These are phyloP conservation scores for Tromatobia lineatoria DNA, from an alignment of 2,888 invertebrate genomes.

Conservation along the genomic window DNA sequence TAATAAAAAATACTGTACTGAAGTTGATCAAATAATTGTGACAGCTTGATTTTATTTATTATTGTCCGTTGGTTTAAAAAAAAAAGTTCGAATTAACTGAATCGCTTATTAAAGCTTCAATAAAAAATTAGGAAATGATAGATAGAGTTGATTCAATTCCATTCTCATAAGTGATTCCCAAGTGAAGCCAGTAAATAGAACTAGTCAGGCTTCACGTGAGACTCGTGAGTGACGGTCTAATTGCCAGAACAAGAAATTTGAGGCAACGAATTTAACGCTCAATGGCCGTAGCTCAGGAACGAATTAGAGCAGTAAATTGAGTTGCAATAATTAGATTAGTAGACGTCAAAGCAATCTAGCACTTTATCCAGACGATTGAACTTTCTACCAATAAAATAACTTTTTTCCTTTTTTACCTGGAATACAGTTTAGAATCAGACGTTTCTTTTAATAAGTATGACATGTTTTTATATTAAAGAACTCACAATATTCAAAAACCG, in stretches of 20 bases:
- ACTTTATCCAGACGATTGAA: background rate
- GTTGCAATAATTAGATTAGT: background rate
- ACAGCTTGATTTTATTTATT: no score
- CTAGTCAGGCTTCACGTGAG: background rate
- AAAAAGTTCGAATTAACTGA: background rate
- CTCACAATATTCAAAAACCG: no score
- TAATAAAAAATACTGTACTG: background rate
- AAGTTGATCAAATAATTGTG: background rate
- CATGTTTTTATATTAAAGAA: background rate
- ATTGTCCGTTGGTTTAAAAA: background rate
- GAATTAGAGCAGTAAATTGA: background rate
- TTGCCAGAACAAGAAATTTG: conserved; percentile 8
- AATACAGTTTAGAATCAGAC: background rate
- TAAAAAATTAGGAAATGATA: background rate
- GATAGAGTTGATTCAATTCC: background rate
- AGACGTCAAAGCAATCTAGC: background rate
- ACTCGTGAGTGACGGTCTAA: background rate
- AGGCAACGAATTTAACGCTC: background rate
- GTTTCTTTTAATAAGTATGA: background rate
- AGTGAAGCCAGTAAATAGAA: background rate
- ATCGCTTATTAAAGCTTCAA: background rate
- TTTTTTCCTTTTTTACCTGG: background rate
- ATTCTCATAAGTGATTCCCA: background rate
- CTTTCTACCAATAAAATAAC: background rate
- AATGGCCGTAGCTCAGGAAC: background rate